Base-by-base conservation (phyloP, 2,797 vertebrate species). In the Mergus octosetaceus region DNA sequence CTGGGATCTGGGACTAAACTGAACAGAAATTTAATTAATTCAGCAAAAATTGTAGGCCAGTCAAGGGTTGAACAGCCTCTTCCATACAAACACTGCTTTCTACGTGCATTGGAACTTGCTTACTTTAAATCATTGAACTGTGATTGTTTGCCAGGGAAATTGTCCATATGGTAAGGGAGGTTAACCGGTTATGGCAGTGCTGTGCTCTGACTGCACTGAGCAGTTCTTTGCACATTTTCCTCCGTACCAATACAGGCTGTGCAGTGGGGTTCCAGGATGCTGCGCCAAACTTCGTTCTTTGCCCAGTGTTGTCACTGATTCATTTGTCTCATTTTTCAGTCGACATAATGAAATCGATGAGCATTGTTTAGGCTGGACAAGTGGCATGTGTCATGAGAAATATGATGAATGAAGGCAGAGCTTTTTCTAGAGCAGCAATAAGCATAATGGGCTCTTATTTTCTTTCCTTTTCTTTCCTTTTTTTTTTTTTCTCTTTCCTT, bases 331-430 rank as follows among this genome's bases (percentile, higher is more conserved):
- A 60, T 74, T 95, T 85, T 76, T 61, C 4, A 77, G 60, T 15
- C 60, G 66, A 38, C 41, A 11, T 76, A 64, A 32, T 64, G n/a
- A 90, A 91, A 75, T 79, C 25, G 64, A 21, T 57, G 5, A 36
- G 20, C 84, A 41, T 88, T 83, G 80, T 87, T 94, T 83, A 82
- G 80, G 38, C 58, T 71, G 80, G 87, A 61, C 30, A 73, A 87
- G 49, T 62, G 82, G 57, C 38, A 17, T 53, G 8, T 82, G 32
- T 90, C 21, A 1, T 84, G 65, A 85, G 49, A 89, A 87, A 39
- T 79, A 87, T 65, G 71, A 92, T 39, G 38, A 94, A 89, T 66
- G 36, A 89, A 43, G 41, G 24, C 7, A 4, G 1, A 27, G 13
- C 3, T 8, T 38, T 61, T 79, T 93, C 43, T 84, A n/a, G 24